Base-by-base conservation (phyloP, 2,888 invertebrate genomes). In the Osedax fenrisi region DNA sequence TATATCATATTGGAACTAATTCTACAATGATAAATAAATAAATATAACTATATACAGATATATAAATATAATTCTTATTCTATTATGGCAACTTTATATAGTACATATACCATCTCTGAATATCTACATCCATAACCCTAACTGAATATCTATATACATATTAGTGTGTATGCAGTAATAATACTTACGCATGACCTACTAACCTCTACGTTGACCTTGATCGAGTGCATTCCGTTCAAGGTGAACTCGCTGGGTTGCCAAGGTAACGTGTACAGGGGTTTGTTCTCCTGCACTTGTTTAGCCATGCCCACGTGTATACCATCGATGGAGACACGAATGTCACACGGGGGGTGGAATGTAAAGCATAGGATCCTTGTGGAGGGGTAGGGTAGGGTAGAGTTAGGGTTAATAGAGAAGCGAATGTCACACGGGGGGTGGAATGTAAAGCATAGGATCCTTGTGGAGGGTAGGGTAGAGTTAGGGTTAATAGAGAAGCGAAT, bases 201-300 rank as follows among this genome's bases (percentile, higher is more conserved):
- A 77, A 83, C 82, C 80, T 79, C 75, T 13, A 81, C 82, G 56
- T 66, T 69, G 17, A 83, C 80, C 69, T 76, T 86, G 82, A 84
- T 79, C 2, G 76, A 75, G 85, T 93, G 90, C 75, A 91, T 79
- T 27, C 91, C 92, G 77, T 41, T 41, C 5, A 79, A 82, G 26
- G 79, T 80, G 83, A 90, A 92, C 56, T 86, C 81, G 24, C 85
- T 80, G n/a, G 92, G 89, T 80, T 89, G 85, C 93, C 93, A 94
- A 76, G 86, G 83, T 23, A 87, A 86, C 2, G 89, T 89, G 86
- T 89, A 92, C 27, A 94, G 86, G 5, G 91, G 90, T 27, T 89
- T 5, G 17, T 41, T 17, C 5, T 5, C 89, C 79, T 88, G 85
- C 3, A 88, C 85, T 76, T 87, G 81, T 3, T 76, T 41, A 81